Base-by-base conservation (phyloP, 2,797 vertebrate species). In the Rhabdophis nuchalis region DNA sequence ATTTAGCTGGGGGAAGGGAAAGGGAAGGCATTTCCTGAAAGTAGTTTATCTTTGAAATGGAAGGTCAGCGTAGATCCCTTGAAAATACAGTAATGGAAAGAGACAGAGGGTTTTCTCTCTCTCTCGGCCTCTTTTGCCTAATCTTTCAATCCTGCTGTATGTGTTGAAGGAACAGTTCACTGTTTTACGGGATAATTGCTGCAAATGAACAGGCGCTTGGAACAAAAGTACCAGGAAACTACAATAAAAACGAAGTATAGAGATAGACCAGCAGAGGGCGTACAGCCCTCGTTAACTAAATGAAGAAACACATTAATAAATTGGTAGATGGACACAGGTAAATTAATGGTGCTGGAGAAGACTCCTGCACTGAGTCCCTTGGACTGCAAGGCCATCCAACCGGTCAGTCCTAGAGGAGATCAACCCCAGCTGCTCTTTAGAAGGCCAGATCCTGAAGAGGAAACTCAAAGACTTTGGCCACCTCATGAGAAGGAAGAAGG, bases 261-360 rank as follows among this genome's bases (percentile, higher is more conserved):
- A 72, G 46, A 1, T 0, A 50, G 58, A 93, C 96, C 96, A 96
- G 96, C 27, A 97, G 96, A 97, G 96, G 96, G 96, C 96, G 95
- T 0, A 1, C 96, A 92, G 88, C 3, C 93, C 96, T 95, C 95
- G 10, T 97, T 96, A 95, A 95, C 94, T 4, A 89, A 91, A 93
- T 88, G 36, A 92, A 91, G 1, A 82, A 85, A 89, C 92, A 94
- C 91, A 96, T 96, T 96, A 96, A 95, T 93, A 77, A 68, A 82
- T 56, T 56, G 50, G 18, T 53, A 72, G 53, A 50, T 72, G 85
- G 91, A 0, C 36, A 52, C 14, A 91, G 93, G 93, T 93, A 90
- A 94, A 93, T 3, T 64, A 32, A 92, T 85, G 94, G 46, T 46
- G 46, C 46, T 46, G 46, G 46, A 46, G 46, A 46, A 46, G 46